phyloP scores from a whole-genome alignment of 2,113 vertebrate genomes.

The Perca flavescens region DNA sequence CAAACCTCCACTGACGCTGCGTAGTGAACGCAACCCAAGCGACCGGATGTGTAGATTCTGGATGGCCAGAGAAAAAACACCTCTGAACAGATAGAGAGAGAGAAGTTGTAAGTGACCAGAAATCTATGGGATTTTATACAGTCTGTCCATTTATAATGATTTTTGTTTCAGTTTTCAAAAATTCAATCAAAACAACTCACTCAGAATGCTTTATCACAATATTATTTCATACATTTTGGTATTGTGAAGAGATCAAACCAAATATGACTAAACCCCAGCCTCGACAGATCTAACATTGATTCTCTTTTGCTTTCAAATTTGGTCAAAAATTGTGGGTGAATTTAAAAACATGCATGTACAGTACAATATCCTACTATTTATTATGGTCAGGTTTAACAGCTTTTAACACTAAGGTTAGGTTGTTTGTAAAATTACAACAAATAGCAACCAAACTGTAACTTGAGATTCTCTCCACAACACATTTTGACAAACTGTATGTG shows the following conservation, averaged over 20 bases:
- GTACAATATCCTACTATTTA: not conserved
- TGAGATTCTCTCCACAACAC: not conserved
- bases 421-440: not conserved
- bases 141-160: not conserved
- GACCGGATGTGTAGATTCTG: conserved; percentile 89
- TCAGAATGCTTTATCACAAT: not conserved
- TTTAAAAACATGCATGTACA: not conserved
- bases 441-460: not conserved
- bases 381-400: not conserved
- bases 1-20: conserved; percentile 92
- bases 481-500: too few relatives aligned
- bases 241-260: not conserved
- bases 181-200: not conserved
- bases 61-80: conserved; percentile 92
- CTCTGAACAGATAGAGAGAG: conserved; percentile 77
- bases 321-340: not conserved
- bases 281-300: not conserved
- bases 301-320: not conserved
- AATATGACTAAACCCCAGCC: not conserved
- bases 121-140: not conserved
- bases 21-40: conserved; percentile 91
- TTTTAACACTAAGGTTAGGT: not conserved
- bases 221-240: not conserved
- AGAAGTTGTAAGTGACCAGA: not conserved
- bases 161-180: not conserved